Percentiles rank a stretch among this genome's conserved stretches.
These are phyloP conservation scores for Solen grandis DNA, from an alignment of 1,140 invertebrate species.

Conservation along the genomic window DNA sequence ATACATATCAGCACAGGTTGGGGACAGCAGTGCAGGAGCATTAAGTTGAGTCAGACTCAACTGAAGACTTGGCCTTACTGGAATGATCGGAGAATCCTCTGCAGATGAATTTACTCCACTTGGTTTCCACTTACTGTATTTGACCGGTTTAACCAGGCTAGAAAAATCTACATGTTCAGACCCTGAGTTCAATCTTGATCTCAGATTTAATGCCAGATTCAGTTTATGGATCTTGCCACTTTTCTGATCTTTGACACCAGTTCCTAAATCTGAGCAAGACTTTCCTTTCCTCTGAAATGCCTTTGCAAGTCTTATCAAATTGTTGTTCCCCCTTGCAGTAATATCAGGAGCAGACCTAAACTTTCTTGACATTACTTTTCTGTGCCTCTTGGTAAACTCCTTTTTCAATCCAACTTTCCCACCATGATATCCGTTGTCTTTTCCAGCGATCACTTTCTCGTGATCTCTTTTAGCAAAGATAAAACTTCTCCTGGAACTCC, in stretches of 20 bases:
- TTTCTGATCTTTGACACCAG: neutral
- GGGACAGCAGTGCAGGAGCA: neutral
- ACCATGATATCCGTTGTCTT: neutral
- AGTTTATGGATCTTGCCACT: neutral
- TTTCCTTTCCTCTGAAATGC: neutral
- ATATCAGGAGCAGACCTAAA: neutral
- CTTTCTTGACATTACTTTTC: neutral
- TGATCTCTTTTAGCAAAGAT: neutral
- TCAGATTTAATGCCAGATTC: neutral
- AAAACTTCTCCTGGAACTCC: neutral
- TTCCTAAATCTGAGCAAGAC: neutral
- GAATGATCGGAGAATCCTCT: neutral
- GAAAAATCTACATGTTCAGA: neutral
- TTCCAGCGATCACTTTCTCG: neutral
- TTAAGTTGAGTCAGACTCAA: neutral
- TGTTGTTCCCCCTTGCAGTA: neutral
- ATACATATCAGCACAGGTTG: constrained; percentile 50
- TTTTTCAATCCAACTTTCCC: neutral
- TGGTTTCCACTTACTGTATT: neutral
- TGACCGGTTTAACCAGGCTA: neutral
- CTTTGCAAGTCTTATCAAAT: neutral
- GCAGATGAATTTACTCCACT: neutral
- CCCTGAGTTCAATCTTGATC: neutral
- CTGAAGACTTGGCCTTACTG: neutral
- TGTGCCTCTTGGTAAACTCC: neutral